A percentile compares a stretch with the other conserved stretches of the same genome.
Conservation (phyloP, 2,113 vertebrate species). For the Anguilla japonica region DNA sequence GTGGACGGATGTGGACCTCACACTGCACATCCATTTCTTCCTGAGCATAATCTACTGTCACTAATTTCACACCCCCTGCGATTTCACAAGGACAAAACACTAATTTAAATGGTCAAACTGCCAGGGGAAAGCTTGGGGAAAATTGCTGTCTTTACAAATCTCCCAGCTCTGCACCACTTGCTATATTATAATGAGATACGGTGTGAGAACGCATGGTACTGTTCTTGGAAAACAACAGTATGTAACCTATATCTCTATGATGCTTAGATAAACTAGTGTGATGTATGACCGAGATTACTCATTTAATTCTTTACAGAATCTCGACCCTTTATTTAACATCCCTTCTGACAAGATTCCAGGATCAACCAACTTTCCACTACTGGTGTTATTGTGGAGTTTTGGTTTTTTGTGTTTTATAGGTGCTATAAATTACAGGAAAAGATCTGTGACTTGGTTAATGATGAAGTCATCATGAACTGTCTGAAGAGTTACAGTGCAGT, state of each 20-base stretch:
- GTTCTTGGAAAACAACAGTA: not conserved
- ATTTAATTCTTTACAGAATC: not conserved
- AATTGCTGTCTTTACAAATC: not conserved
- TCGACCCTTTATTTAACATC: not conserved
- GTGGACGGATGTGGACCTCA: conserved; percentile 44
- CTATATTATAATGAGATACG: not conserved
- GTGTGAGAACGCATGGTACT: not conserved
- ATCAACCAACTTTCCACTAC: not conserved
- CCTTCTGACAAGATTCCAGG: not conserved
- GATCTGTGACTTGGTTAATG: not conserved
- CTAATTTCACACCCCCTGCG: conserved; percentile 44
- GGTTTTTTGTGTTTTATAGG: not conserved
- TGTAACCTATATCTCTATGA: not conserved
- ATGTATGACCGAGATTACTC: not conserved
- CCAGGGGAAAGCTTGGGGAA: conserved; percentile 43
- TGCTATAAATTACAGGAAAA: not conserved
- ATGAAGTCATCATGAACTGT: not conserved
- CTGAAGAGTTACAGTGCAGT: not conserved
- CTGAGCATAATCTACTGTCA: conserved; percentile 29
- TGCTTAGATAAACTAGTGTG: not conserved
- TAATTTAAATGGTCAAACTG: conserved; percentile 52
- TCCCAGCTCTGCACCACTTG: not conserved
- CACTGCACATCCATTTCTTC: conserved; percentile 47
- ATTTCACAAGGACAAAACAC: conserved; percentile 50
- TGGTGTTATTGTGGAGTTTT: not conserved